Evolutionary conservation across 2,797 vertebrate genomes (phyloP), one percentile per base, ranked within the genome.

Genomic region (Oophaga sylvatica): DNA sequence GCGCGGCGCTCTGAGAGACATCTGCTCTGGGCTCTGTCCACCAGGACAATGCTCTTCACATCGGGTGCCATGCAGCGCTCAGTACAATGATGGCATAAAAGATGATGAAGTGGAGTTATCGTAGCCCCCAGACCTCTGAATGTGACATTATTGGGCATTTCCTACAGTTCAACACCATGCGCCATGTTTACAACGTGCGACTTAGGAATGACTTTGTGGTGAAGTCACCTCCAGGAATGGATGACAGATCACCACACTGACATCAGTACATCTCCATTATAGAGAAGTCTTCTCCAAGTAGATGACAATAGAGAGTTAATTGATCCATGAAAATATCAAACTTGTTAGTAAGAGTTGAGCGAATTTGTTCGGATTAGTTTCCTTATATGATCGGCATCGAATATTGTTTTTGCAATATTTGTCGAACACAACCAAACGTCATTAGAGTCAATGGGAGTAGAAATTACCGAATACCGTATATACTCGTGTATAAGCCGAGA

Each of bases 31-130:
- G 76, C 48, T 77, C 63, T 56, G 80, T 79, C 88, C 83, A 68
- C 71, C 22, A 71, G 83, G 84, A 89, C 84, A 89, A 89, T 77
- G 84, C 70, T 73, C 79, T 16, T 45, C 45, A 68, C 88, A 82
- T 62, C 56, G 31, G 68, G 57, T 57, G 70, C 68, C 53, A 26
- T 80, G 20, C 20, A 70, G 59, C n/a, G 5, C 53, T 67, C 12
- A 9, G 56, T 59, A 56, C 62, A 63, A 62, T 48, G 35, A 68
- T 5, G n/a, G 57, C 60, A 83, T 70, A 78, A 79, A 79, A 41
- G 76, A 88, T 80, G 87, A 88, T 76, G 77, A 56, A 80, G 35
- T 26, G 4, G 41, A 82, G 79, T 83, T 89, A 68, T 85, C 31
- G 62, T 59, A 53, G 79, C 83, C 63, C 35, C 59, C 59, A 48